Base-by-base conservation (phyloP, 2,888 invertebrate genomes). In the Drosophila birchii region DNA sequence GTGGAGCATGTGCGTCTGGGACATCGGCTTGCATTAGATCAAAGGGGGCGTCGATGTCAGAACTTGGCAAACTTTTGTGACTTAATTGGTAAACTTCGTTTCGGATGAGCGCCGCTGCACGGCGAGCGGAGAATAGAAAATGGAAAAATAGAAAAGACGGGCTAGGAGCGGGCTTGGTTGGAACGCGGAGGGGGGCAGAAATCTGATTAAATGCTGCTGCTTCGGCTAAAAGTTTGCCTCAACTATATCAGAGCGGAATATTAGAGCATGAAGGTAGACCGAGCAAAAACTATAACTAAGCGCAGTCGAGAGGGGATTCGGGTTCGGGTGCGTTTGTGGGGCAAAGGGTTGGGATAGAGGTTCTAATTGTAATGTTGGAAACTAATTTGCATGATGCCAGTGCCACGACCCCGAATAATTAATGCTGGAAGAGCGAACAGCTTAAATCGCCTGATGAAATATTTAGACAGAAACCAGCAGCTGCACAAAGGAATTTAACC, bases 21-120 rank as follows among this genome's bases (percentile, higher is more conserved):
- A 56, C 75, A 87, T 83, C 86, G 82, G 72, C 74, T 84, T 75
- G 78, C 72, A 86, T 80, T 80, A 85, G 56, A 62, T 49, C 62
- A 59, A 38, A 49, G 59, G 59, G 59, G 54, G 68, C 56, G 56
- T 47, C 47, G 59, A 70, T 70, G 86, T 78, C 85, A 85, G 39
- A 76, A 60, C 66, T 68, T 77, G 55, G 59, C 20, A 75, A 84
- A 84, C 49, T 85, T 81, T 71, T 74, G 55, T 64, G 73, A 77
- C 73, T 80, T 85, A 87, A 84, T 85, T 85, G 82, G 62, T 78
- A 87, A 85, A 80, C 82, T 85, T 85, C 57, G 68, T 53, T 60
- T 68, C 41, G 49, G 74, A 41, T 56, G 59, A 47, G 64, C 71
- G 59, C 39, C 41, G 55, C 34, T 26, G 53, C 45, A 67, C 20